Evolutionary conservation across 2,888 invertebrate genomes (phyloP), one percentile per base, ranked within the genome.

Genomic region (Diaperis boleti): DNA sequence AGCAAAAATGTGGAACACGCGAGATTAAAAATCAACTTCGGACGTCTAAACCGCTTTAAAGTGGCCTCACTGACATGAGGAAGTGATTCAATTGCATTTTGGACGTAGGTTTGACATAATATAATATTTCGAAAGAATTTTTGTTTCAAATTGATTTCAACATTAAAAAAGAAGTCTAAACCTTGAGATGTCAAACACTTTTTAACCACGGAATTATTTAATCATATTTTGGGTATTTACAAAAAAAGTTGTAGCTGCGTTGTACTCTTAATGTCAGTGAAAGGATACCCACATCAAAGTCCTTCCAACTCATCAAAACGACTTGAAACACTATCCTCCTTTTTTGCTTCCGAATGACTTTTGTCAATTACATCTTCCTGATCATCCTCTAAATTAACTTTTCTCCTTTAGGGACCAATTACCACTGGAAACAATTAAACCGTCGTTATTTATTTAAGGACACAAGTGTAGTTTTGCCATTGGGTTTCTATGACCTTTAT

Each of bases 131-230:
- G n/a, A n/a, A n/a, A n/a, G n/a, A n/a, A n/a, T n/a, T n/a, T n/a
- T n/a, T n/a, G n/a, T n/a, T n/a, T n/a, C n/a, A n/a, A n/a, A n/a
- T n/a, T n/a, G n/a, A n/a, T n/a, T n/a, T n/a, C n/a, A n/a, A n/a
- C n/a, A n/a, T n/a, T n/a, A n/a, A n/a, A n/a, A 26, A 6, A 1
- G 47, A 33, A 15, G 47, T 33, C 33, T 4, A n/a, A 50, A 20
- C 50, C 50, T 50, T 50, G 50, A 50, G 37, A 11, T 20, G 50
- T 50, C 18, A 26, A 26, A 26, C n/a, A 31, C n/a, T 3, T 31
- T 35, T 50, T 17, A 18, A 50, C 50, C 50, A 31, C 18, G 50
- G 22, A 37, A 20, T 37, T 35, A 31, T 17, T 31, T 10, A 13
- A 26, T 26, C n/a, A 6, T 6, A 26, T 2, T 26, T n/a, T 26